phyloP scores from a whole-genome alignment of 1,140 invertebrate species.

The Propsilocerus akamusi region DNA sequence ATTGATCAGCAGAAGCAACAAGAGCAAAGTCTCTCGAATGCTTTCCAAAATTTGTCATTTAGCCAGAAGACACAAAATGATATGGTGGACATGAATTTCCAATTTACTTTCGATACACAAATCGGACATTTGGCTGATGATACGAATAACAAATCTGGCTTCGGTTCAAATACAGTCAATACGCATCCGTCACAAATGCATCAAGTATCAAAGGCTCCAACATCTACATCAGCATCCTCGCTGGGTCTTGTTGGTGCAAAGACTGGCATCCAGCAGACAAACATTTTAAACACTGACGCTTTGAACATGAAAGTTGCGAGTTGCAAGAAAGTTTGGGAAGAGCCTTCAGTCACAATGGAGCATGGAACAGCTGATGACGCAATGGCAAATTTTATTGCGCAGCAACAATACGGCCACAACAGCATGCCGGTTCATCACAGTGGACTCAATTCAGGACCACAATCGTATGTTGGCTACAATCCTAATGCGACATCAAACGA shows the following conservation, averaged over 20 bases:
- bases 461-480: conserved; percentile 8
- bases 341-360: conserved; percentile 46
- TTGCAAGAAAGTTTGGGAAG: conserved; percentile 83
- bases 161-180: too few species aligned
- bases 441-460: conserved; percentile 4
- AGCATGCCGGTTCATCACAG: conserved; percentile 18
- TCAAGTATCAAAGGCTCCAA: conserved; percentile 9
- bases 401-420: conserved; percentile 17
- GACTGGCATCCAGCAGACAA: conserved; percentile 18
- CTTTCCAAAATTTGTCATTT: conserved; percentile 24
- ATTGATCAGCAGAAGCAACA: conserved; percentile 16
- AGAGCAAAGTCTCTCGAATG: conserved; percentile 24
- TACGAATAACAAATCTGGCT: conserved; percentile 33
- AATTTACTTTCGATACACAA: conserved; percentile 73
- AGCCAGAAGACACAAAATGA: conserved; percentile 38
- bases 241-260: background rate
- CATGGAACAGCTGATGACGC: conserved; percentile 32
- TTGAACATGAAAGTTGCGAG: conserved; percentile 86
- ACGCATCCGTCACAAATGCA: conserved; percentile 14
- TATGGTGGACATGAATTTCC: conserved; percentile 75
- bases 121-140: conserved; percentile 58
- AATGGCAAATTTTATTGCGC: conserved; percentile 29
- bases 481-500: conserved; percentile 10
- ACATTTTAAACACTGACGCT: conserved; percentile 55
- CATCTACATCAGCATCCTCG: conserved; percentile 10